These are phyloP conservation scores for Oithona nana DNA, from an alignment of 2,888 invertebrate genomes.

Conservation along the genomic window DNA sequence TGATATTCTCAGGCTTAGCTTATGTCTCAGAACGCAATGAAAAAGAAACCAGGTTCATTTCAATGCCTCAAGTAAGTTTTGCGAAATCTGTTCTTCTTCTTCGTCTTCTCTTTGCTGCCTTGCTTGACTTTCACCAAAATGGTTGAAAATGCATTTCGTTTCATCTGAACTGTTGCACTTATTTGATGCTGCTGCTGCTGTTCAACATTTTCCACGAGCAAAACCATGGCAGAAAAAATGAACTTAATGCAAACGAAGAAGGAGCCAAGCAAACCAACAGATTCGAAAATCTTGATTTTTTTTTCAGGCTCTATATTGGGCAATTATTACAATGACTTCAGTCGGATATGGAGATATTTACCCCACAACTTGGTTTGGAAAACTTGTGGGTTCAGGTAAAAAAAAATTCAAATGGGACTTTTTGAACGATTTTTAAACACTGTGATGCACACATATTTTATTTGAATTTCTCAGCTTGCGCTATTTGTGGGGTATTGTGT, in stretches of 20 bases:
- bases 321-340: conserved; percentile 15
- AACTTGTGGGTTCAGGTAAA: conserved; percentile 16
- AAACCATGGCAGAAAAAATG: too few species aligned
- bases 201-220: too few species aligned
- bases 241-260: too few species aligned
- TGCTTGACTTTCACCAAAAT: too few species aligned
- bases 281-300: too few species aligned
- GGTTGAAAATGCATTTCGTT: neutral
- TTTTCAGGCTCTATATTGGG: conserved; percentile 14
- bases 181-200: too few species aligned
- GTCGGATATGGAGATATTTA: conserved; percentile 12
- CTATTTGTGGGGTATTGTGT: conserved; percentile 15
- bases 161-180: too few species aligned
- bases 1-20: conserved; percentile 12
- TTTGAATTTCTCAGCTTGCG: conserved; percentile 7
- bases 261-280: too few species aligned
- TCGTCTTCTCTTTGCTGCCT: too few species aligned
- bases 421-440: neutral
- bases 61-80: conserved; percentile 11
- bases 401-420: too few species aligned
- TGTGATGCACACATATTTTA: neutral
- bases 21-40: conserved; percentile 9
- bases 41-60: conserved; percentile 7
- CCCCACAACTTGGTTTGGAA: conserved; percentile 16
- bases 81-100: too few species aligned